These are phyloP conservation scores for Haemorhous mexicanus DNA, from an alignment of 2,113 vertebrate species.

Conservation along the genomic window DNA sequence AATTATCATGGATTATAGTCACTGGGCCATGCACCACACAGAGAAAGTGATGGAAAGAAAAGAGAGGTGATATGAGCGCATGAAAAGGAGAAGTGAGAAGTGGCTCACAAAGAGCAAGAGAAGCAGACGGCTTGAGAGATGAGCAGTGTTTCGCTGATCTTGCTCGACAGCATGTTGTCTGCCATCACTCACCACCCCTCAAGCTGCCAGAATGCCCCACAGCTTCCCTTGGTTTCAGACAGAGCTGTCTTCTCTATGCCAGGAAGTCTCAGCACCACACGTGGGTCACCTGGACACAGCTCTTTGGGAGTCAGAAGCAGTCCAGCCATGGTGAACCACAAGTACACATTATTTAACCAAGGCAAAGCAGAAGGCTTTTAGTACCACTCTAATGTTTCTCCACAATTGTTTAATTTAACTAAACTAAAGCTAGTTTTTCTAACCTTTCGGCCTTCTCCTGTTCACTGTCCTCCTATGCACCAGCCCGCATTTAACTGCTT, in stretches of 20 bases:
- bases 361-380: neutral
- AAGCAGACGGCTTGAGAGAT: conserved; percentile 16
- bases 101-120: conserved; percentile 10
- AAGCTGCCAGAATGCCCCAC: neutral
- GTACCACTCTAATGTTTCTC: neutral
- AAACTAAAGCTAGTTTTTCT: neutral
- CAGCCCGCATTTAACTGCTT: neutral
- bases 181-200: conserved; percentile 16
- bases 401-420: neutral
- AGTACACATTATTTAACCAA: neutral
- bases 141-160: neutral
- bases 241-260: neutral
- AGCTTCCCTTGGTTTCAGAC: neutral
- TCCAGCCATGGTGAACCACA: fast-evolving
- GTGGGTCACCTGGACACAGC: neutral
- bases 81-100: conserved; percentile 14
- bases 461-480: neutral
- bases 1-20: neutral
- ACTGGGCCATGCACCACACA: neutral
- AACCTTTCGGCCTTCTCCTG: neutral
- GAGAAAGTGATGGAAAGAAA: conserved; percentile 10
- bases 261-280: neutral
- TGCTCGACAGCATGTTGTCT: neutral
- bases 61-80: conserved; percentile 9
- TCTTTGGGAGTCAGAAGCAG: neutral